A percentile compares a stretch with the other conserved stretches of the same genome.
Conservation (phyloP, 2,888 invertebrate genomes). For the Liopterus haemorrhoidalis region DNA sequence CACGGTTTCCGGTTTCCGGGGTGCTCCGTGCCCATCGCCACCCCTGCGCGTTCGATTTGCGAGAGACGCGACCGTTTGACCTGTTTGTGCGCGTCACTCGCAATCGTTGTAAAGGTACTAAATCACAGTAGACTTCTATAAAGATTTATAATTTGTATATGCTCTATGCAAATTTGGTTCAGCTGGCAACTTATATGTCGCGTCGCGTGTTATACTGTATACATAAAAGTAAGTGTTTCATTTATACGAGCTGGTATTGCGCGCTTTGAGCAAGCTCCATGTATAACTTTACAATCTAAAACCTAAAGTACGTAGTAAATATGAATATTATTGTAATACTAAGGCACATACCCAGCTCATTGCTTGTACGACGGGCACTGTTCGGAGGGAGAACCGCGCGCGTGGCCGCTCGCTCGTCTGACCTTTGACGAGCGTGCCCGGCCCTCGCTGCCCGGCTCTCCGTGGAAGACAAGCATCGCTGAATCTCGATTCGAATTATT, state of each 20-base stretch:
- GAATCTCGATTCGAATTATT: constrained; percentile 34
- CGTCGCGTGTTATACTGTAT: constrained; percentile 28
- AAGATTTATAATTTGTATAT: too few relatives aligned
- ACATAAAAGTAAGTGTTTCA: constrained; percentile 29
- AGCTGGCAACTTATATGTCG: constrained; percentile 35
- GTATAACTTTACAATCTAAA: constrained; percentile 19
- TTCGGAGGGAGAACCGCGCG: constrained; percentile 20
- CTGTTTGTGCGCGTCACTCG: constrained; percentile 14
- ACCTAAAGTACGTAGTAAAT: constrained; percentile 19
- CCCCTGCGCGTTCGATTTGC: too few relatives aligned
- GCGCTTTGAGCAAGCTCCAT: constrained; percentile 44
- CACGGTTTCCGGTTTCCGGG: constrained; percentile 13
- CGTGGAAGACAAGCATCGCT: constrained; percentile 48
- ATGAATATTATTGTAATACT: constrained; percentile 48
- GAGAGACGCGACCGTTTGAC: constrained; percentile 17
- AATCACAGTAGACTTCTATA: constrained; percentile 22
- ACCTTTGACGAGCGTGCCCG: constrained; percentile 23
- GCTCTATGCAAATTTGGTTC: constrained; percentile 38
- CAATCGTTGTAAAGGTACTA: constrained; percentile 16
- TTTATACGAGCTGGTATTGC: constrained; percentile 40
- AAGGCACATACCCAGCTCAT: constrained; percentile 49
- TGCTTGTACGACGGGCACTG: constrained; percentile 40
- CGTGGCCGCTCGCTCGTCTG: too few relatives aligned
- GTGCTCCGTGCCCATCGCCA: constrained; percentile 9
- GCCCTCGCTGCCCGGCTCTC: constrained; percentile 39